These are phyloP conservation scores for Myrmecobius fasciatus DNA, from an alignment of 2,113 vertebrate genomes.

Conservation along the genomic window DNA sequence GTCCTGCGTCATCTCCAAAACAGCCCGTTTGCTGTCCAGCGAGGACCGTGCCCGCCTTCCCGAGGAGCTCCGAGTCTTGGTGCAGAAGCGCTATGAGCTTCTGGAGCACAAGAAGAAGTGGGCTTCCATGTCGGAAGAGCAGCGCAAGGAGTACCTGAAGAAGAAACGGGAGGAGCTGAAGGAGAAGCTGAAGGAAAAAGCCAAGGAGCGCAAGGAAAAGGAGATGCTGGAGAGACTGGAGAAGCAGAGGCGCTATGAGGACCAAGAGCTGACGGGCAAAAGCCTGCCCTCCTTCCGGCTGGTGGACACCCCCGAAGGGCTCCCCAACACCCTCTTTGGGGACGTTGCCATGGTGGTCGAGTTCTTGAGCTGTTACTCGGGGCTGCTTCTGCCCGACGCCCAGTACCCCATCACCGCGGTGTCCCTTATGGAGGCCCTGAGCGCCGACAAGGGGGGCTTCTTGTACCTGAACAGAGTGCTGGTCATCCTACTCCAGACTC, in stretches of 20 bases:
- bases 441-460: constrained; percentile 92
- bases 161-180: constrained; percentile 92
- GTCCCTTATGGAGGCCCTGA: constrained; percentile 94
- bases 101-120: constrained; percentile 93
- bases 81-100: constrained; percentile 94
- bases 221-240: constrained; percentile 92
- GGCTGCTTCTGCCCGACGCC: constrained; percentile 93
- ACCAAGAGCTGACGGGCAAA: constrained; percentile 92
- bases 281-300: constrained; percentile 90
- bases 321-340: constrained; percentile 96
- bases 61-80: constrained; percentile 90
- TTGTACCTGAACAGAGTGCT: constrained; percentile 94
- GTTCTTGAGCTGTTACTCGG: constrained; percentile 94
- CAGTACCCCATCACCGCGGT: constrained; percentile 94
- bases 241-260: constrained; percentile 93
- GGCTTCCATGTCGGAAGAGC: constrained; percentile 95
- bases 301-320: constrained; percentile 95
- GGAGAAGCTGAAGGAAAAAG: constrained; percentile 92
- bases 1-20: constrained; percentile 93
- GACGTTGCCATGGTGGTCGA: constrained; percentile 96
- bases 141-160: constrained; percentile 91
- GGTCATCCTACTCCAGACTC: constrained; percentile 94
- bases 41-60: constrained; percentile 94
- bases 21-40: constrained; percentile 90
- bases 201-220: constrained; percentile 92